Conservation (phyloP, 1,140 invertebrate genomes). For the Lasioglossum albipes region DNA sequence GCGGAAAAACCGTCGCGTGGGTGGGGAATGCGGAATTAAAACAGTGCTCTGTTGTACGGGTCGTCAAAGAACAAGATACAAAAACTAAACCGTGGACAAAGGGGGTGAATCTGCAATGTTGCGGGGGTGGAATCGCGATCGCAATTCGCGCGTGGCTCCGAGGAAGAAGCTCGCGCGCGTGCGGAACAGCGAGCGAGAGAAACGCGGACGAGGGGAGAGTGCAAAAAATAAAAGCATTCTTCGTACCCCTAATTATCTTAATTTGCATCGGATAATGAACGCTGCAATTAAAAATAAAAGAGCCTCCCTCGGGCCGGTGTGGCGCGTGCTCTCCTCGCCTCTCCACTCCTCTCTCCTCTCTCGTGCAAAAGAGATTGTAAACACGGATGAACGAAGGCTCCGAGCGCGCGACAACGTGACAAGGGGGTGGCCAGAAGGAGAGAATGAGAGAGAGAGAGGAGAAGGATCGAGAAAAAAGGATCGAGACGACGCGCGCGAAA, state of each 20-base stretch:
- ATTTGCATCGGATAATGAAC: constrained; percentile 65
- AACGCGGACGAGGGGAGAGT: not conserved
- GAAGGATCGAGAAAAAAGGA: not conserved
- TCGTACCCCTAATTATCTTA: constrained; percentile 62
- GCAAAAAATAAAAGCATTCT: constrained; percentile 61
- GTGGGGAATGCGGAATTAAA: constrained; percentile 34
- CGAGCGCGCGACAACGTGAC: not conserved
- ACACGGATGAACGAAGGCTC: constrained; percentile 21
- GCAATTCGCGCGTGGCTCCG: not conserved
- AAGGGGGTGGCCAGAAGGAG: too few relatives aligned
- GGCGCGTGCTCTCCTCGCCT: not conserved
- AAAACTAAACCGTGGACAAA: not conserved
- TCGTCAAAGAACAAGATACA: constrained; percentile 28
- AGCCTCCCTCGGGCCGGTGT: not conserved
- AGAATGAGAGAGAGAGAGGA: not conserved
- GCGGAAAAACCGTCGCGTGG: not conserved
- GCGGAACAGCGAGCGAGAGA: not conserved
- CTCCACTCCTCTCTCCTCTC: too few relatives aligned
- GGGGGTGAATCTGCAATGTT: too few relatives aligned
- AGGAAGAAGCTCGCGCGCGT: too few relatives aligned
- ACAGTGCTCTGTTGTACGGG: constrained; percentile 2
- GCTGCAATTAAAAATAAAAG: constrained; percentile 62
- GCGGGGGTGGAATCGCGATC: not conserved
- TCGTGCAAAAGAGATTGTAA: constrained; percentile 20
- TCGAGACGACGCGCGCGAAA: constrained; percentile 19